These are phyloP conservation scores for Protonemura montana DNA, from an alignment of 2,888 invertebrate genomes.

Conservation along the genomic window DNA sequence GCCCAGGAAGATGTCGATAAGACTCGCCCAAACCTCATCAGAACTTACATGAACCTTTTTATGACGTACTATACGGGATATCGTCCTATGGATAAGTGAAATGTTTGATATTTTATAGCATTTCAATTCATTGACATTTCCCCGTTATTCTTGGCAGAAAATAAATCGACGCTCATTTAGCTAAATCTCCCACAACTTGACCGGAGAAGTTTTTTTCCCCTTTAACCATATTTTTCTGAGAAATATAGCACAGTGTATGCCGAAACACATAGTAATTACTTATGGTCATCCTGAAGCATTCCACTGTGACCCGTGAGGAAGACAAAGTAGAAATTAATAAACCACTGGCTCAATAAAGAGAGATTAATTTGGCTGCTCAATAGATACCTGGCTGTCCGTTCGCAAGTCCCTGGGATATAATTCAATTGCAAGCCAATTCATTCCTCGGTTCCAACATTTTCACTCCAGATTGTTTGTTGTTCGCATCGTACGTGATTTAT, in stretches of 20 bases:
- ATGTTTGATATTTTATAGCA: background rate
- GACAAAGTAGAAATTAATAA: background rate
- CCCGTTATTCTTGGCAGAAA: background rate
- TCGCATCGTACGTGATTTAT: background rate
- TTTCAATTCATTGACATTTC: background rate
- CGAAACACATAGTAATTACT: no score
- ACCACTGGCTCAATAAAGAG: background rate
- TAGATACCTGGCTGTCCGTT: background rate
- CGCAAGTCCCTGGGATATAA: background rate
- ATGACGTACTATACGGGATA: constrained; percentile 8
- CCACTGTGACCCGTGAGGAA: background rate
- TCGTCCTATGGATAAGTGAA: constrained; percentile 16
- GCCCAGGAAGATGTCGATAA: constrained; percentile 13
- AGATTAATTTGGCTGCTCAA: background rate
- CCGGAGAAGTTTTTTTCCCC: no score
- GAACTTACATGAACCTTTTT: constrained; percentile 14
- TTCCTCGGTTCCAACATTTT: background rate
- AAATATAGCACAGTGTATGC: no score
- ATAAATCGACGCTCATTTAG: background rate
- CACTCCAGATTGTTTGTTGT: background rate
- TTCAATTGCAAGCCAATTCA: background rate
- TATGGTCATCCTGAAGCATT: no score
- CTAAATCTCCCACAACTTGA: background rate
- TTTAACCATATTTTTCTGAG: no score
- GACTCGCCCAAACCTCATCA: constrained; percentile 25